A percentile compares a stretch with the other conserved stretches of the same genome.
phyloP scores from a whole-genome alignment of 1,140 invertebrate species.

The Drosophila busckii region DNA sequence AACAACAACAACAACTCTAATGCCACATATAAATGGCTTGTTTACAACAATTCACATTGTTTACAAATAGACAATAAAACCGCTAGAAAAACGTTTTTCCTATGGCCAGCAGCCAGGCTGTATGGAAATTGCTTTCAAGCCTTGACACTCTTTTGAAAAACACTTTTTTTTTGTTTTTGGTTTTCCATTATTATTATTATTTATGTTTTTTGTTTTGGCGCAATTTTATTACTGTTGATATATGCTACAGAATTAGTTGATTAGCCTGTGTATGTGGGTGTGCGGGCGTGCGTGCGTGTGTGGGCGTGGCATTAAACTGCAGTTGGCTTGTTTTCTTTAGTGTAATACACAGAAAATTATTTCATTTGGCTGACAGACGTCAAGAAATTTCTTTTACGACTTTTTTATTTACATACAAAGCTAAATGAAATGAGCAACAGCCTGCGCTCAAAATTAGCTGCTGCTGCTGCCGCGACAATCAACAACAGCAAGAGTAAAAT shows the following conservation, averaged over 20 bases:
- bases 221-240: slow-evolving; percentile 1
- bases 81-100: slow-evolving; percentile 49
- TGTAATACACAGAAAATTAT: slow-evolving; percentile 5
- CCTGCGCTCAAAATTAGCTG: slow-evolving; percentile 47
- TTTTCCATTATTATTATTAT: slow-evolving; percentile 23
- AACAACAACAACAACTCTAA: slow-evolving; percentile 34
- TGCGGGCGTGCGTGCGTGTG: neutral
- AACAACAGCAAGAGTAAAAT: slow-evolving; percentile 51
- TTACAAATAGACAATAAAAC: slow-evolving; percentile 56
- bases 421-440: slow-evolving; percentile 22
- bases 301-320: slow-evolving; percentile 39
- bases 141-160: slow-evolving; percentile 62
- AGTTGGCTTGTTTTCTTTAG: slow-evolving; percentile 22
- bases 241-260: slow-evolving; percentile 37
- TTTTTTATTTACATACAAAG: slow-evolving; percentile 62
- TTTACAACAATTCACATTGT: slow-evolving; percentile 68
- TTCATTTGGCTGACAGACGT: slow-evolving; percentile 17
- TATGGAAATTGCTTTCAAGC: slow-evolving; percentile 57
- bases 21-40: slow-evolving; percentile 61
- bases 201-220: neutral
- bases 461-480: slow-evolving; percentile 51
- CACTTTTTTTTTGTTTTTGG: neutral
- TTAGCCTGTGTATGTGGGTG: slow-evolving; percentile 20
- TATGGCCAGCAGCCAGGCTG: slow-evolving; percentile 45
- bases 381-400: slow-evolving; percentile 40